These are phyloP conservation scores for Lysiphlebus fabarum DNA, from an alignment of 1,140 invertebrate genomes.

Conservation along the genomic window DNA sequence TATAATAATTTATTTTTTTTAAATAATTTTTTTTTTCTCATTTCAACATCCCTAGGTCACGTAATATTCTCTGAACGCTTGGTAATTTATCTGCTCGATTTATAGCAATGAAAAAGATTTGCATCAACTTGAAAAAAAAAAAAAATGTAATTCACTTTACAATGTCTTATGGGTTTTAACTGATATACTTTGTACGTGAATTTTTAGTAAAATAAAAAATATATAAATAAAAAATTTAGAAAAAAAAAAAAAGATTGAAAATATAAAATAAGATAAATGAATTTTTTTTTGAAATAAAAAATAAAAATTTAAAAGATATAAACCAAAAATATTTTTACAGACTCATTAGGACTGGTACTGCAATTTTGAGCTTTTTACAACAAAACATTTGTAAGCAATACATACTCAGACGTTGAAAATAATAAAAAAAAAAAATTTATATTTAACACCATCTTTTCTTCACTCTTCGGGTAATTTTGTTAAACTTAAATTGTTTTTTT, in stretches of 20 bases:
- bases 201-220: too few relatives aligned
- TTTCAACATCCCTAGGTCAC: neutral
- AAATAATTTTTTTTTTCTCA: neutral
- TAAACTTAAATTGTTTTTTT: conserved; percentile 30
- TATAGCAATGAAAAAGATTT: too few relatives aligned
- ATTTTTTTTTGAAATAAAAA: conserved; percentile 12
- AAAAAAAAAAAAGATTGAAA: too few relatives aligned
- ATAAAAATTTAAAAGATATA: conserved; percentile 23
- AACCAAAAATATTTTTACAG: conserved; percentile 49
- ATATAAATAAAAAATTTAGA: too few relatives aligned
- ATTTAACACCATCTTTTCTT: conserved; percentile 27
- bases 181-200: too few relatives aligned
- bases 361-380: conserved; percentile 47
- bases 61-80: neutral
- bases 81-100: too few relatives aligned
- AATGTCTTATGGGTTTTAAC: too few relatives aligned
- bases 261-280: neutral
- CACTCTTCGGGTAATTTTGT: conserved; percentile 21
- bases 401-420: conserved; percentile 41
- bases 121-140: too few relatives aligned
- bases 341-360: conserved; percentile 51
- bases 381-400: conserved; percentile 58
- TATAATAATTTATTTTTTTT: too few relatives aligned
- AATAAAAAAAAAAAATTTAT: conserved; percentile 50
- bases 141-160: too few relatives aligned